These are phyloP conservation scores for Botia kubotai DNA, from an alignment of 2,797 vertebrate species.

Conservation along the genomic window DNA sequence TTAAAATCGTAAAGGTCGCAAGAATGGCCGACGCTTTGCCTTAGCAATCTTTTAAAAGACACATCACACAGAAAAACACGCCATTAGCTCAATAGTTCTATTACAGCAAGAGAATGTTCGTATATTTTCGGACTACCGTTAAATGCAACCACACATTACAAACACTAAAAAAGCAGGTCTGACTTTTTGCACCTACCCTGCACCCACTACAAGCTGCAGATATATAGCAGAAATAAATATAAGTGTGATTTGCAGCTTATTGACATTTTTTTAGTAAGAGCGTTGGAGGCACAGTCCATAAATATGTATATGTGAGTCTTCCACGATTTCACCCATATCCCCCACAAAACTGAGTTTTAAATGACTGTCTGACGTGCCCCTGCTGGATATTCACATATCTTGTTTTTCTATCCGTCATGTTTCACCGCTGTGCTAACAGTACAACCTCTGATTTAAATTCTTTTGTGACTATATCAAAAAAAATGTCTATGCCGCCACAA, in stretches of 20 bases:
- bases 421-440: conserved; percentile 29
- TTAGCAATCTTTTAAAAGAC: background rate
- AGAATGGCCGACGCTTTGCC: background rate
- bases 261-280: conserved; percentile 36
- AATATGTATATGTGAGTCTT: conserved; percentile 47
- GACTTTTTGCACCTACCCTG: conserved; percentile 42
- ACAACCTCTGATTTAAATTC: conserved; percentile 38
- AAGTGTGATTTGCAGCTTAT: conserved; percentile 50
- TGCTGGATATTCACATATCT: conserved; percentile 27
- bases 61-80: background rate
- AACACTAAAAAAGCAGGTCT: conserved; percentile 31
- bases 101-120: conserved; percentile 2
- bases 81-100: conserved; percentile 17
- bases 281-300: conserved; percentile 43
- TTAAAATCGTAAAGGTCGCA: background rate
- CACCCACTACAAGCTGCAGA: conserved; percentile 43
- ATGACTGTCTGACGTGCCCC: conserved; percentile 33
- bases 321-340: conserved; percentile 43
- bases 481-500: background rate
- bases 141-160: conserved; percentile 28
- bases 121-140: background rate
- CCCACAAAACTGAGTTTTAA: conserved; percentile 49
- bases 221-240: conserved; percentile 31
- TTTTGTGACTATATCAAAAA: conserved; percentile 22
- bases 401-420: conserved; percentile 43